Base-by-base conservation (phyloP, 2,797 vertebrate genomes). In the Acipenser ruthenus region DNA sequence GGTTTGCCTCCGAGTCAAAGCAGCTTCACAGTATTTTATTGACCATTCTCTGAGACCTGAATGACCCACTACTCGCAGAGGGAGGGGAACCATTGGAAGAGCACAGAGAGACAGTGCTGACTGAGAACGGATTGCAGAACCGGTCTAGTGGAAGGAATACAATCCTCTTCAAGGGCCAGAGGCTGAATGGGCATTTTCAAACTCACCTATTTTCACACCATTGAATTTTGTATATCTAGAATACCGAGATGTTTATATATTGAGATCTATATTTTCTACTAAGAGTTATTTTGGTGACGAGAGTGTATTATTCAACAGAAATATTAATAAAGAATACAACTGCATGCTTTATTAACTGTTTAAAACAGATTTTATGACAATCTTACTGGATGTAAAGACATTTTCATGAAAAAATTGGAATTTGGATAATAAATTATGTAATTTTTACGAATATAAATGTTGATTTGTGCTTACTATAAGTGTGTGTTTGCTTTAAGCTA, bases 171-270 rank as follows among this genome's bases (percentile, higher is more conserved):
- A 37, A 4, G 23, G 23, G 23, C 23, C 23, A 37, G 23, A 37
- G 23, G 23, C 23, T 37, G 23, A 37, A 37, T 37, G 23, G 23
- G 4, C 23, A 4, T 37, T 37, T 37, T 37, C 23, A 37, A 37
- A 37, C 23, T 37, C 23, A 37, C 37, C 37, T 37, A 37, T 37
- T 37, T 37, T 37, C 37, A 37, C 37, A 37, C 37, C 37, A 37
- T 52, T 64, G 50, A 7, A 11, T 66, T 66, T 67, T 77, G 72
- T 73, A 59, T 71, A 73, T 75, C 68, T 50, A 52, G 69, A 73
- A 67, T 72, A 66, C 71, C 10, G 55, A 58, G 69, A 84, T 80
- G 75, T 89, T 89, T 88, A 76, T 88, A 88, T 52, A 9, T 18
- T 66, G 66, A 83, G 78, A 75, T 79, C 68, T 87, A 82, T 89